Percentiles rank a stretch among this genome's conserved stretches.
Conservation (phyloP, 2,113 vertebrate species). For the Gyps fulvus region DNA sequence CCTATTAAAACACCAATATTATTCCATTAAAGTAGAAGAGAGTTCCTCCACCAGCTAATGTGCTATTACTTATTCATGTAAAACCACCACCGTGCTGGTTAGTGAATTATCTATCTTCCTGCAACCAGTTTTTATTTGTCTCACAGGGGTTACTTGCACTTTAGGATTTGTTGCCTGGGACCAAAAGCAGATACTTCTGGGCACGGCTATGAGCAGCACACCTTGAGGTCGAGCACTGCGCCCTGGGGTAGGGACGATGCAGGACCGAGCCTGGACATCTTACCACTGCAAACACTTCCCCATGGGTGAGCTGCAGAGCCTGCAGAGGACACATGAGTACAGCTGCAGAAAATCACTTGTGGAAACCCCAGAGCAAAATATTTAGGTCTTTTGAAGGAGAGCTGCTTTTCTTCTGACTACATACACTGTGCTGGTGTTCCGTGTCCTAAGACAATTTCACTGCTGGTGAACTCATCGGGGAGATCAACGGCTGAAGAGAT, state of each 20-base stretch:
- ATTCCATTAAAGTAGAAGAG: not conserved
- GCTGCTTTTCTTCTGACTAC: not conserved
- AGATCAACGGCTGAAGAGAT: not conserved
- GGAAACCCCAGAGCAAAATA: not conserved
- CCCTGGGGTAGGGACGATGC: not conserved
- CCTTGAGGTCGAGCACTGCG: accelerated
- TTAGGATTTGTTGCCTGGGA: not conserved
- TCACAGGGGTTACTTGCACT: not conserved
- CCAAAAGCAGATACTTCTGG: not conserved
- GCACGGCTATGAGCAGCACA: not conserved
- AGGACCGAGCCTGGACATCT: not conserved
- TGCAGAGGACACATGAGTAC: not conserved
- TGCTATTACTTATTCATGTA: slow-evolving; percentile 38
- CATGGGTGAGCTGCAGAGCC: not conserved
- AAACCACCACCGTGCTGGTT: not conserved
- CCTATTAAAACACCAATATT: not conserved
- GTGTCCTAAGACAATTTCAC: not conserved
- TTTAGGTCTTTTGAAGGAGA: not conserved
- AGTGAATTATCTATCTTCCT: not conserved
- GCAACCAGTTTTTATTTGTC: not conserved
- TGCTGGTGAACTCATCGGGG: not conserved
- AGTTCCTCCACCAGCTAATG: not conserved
- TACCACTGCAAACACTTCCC: not conserved
- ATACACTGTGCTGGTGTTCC: not conserved
- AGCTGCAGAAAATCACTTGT: not conserved